Conservation (phyloP, 2,113 vertebrate species). For the Lutjanus erythropterus region DNA sequence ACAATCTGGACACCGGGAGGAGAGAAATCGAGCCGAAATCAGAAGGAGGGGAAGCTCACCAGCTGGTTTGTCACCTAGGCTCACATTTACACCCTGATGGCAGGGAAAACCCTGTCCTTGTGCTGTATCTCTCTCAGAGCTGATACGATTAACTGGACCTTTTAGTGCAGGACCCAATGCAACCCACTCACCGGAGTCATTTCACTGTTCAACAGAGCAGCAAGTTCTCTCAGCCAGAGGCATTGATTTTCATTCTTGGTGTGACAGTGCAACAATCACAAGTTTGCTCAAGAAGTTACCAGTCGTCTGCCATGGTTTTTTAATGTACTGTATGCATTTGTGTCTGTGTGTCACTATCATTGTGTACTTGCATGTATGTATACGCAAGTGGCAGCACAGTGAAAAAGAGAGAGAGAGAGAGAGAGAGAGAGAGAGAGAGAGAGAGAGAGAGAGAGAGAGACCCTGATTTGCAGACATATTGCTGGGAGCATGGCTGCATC, state of each 20-base stretch:
- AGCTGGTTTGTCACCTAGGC: slow-evolving; percentile 54
- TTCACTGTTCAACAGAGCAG: slow-evolving; percentile 85
- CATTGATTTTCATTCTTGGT: slow-evolving; percentile 79
- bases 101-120: slow-evolving; percentile 45
- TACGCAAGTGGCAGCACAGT: slow-evolving; percentile 1
- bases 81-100: slow-evolving; percentile 52
- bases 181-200: slow-evolving; percentile 73
- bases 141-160: slow-evolving; percentile 76
- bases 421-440: slow-evolving; percentile 19
- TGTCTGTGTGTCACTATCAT: background rate
- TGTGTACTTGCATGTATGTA: slow-evolving; percentile 1
- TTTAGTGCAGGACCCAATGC: slow-evolving; percentile 61
- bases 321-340: slow-evolving; percentile 18
- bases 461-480: slow-evolving; percentile 46
- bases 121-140: slow-evolving; percentile 48
- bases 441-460: slow-evolving; percentile 29
- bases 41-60: background rate
- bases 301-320: slow-evolving; percentile 38
- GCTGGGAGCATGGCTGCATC: slow-evolving; percentile 52
- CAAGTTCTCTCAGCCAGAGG: slow-evolving; percentile 58
- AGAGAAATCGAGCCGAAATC: slow-evolving; percentile 19
- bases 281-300: slow-evolving; percentile 78
- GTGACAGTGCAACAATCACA: slow-evolving; percentile 79
- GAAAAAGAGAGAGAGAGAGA: slow-evolving; percentile 20
- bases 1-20: background rate